A percentile compares a stretch with the other conserved stretches of the same genome.
phyloP scores from a whole-genome alignment of 1,140 invertebrate genomes.

The Formica exsecta region DNA sequence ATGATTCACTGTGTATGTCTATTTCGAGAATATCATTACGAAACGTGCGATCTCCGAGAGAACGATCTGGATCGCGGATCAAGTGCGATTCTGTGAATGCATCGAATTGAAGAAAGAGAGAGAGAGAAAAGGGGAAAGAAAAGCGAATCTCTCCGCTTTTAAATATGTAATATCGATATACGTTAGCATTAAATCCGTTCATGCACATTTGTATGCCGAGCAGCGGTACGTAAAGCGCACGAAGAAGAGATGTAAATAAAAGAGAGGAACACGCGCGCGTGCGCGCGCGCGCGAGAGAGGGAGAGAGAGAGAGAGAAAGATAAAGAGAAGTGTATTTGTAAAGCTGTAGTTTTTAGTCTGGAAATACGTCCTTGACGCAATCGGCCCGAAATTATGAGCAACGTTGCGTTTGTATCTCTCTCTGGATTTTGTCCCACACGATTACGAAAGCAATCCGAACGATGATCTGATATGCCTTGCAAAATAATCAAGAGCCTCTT shows the following conservation, averaged over 20 bases:
- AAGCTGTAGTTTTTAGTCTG: conserved; percentile 56
- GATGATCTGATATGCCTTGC: background rate
- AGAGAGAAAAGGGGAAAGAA: background rate
- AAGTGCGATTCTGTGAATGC: conserved; percentile 6
- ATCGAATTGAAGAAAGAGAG: no score
- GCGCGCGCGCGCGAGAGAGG: no score
- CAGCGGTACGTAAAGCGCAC: conserved; percentile 35
- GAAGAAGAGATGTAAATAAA: conserved; percentile 67
- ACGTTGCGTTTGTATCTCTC: conserved; percentile 9
- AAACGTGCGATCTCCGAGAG: background rate
- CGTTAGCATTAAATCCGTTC: conserved; percentile 45
- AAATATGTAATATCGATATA: conserved; percentile 29
- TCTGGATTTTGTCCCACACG: background rate
- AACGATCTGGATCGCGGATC: background rate
- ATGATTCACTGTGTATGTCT: background rate
- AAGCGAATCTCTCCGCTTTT: background rate
- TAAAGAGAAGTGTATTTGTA: conserved; percentile 44
- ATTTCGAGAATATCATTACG: background rate
- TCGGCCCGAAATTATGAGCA: conserved; percentile 1
- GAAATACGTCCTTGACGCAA: conserved; percentile 34
- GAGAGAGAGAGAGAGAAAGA: background rate
- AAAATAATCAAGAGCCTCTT: background rate
- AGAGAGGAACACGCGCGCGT: conserved; percentile 17
- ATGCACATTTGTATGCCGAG: conserved; percentile 30
- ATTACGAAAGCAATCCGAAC: background rate